These are phyloP conservation scores for Peromyscus californicus DNA, from an alignment of 2,113 vertebrate genomes.

Conservation along the genomic window DNA sequence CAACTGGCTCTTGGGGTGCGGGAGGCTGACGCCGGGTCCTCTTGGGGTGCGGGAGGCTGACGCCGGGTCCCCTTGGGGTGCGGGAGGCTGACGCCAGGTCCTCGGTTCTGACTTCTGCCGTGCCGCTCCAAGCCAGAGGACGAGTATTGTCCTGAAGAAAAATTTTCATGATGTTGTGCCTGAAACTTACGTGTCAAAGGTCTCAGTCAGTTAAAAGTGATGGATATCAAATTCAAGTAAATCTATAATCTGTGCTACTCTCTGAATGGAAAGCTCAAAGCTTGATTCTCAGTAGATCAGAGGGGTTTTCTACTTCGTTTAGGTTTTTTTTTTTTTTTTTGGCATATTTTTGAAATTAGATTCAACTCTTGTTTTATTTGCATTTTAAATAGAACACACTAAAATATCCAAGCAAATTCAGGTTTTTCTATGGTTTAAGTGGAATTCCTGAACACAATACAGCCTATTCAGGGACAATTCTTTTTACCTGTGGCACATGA, in stretches of 20 bases:
- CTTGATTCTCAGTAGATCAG: constrained; percentile 24
- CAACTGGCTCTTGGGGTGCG: neutral
- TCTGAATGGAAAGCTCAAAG: neutral
- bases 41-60: too few species aligned
- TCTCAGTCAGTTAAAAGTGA: constrained; percentile 7
- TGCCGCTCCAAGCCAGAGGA: neutral
- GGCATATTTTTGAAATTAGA: neutral
- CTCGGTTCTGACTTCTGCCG: neutral
- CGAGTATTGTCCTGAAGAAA: neutral
- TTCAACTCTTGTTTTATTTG: neutral
- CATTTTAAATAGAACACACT: neutral
- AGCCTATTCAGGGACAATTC: constrained; percentile 71
- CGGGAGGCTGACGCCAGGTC: neutral
- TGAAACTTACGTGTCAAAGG: constrained; percentile 13
- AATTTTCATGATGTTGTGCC: neutral
- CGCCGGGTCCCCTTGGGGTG: neutral
- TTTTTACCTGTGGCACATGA: constrained; percentile 63
- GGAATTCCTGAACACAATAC: constrained; percentile 26
- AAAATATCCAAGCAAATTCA: constrained; percentile 58
- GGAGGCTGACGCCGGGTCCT: neutral
- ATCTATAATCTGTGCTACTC: neutral
- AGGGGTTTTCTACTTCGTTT: neutral
- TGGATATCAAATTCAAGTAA: constrained; percentile 26
- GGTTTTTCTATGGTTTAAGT: constrained; percentile 40
- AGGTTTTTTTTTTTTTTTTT: neutral